phyloP scores from a whole-genome alignment of 2,113 vertebrate genomes.

The Aepyceros melampus region DNA sequence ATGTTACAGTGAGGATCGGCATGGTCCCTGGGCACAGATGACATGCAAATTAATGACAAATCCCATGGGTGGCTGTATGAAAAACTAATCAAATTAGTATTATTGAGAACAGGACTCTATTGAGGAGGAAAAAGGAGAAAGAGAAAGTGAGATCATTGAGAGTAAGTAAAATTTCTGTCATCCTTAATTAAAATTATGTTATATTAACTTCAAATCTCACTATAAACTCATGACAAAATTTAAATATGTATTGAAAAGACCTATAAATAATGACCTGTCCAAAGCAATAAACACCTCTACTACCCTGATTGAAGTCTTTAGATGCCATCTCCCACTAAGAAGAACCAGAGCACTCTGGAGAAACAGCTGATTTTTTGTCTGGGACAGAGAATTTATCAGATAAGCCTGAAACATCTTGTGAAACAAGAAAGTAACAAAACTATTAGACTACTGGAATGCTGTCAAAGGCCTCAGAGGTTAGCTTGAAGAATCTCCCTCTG shows the following conservation, averaged over 20 bases:
- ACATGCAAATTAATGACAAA: neutral
- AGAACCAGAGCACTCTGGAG: neutral
- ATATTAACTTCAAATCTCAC: neutral
- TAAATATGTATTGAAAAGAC: neutral
- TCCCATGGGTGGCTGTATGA: neutral
- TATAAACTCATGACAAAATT: neutral
- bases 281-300: neutral
- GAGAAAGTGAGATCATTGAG: neutral
- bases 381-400: neutral
- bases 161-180: slow-evolving; percentile 11
- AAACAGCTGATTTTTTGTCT: neutral
- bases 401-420: neutral
- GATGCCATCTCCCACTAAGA: neutral
- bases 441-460: neutral
- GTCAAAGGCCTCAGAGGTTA: neutral
- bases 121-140: neutral
- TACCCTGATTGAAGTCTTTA: neutral
- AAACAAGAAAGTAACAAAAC: neutral
- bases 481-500: neutral
- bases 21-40: neutral
- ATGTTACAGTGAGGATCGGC: neutral
- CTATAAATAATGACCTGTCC: neutral
- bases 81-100: neutral
- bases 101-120: neutral
- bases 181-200: too few species aligned